A percentile compares a stretch with the other conserved stretches of the same genome.
These are phyloP conservation scores for Himalopsyche anomala DNA, from an alignment of 2,888 invertebrate species.

Conservation along the genomic window DNA sequence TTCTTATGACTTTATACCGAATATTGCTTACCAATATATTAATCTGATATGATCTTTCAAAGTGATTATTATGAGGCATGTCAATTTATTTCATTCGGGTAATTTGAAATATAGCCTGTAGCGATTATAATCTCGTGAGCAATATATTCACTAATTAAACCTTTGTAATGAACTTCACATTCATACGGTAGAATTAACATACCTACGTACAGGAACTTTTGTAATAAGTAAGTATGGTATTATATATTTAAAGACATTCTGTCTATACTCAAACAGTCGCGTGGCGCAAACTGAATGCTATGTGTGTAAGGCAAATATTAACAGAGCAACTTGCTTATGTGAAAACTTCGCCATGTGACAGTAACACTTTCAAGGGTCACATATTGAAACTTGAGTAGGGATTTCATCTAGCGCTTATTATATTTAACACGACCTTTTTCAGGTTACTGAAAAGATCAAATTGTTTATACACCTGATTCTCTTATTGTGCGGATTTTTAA, in stretches of 20 bases:
- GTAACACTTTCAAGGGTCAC: neutral
- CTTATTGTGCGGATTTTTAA: no score
- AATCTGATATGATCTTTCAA: no score
- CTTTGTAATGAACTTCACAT: constrained; percentile 6
- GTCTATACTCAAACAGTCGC: constrained; percentile 16
- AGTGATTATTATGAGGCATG: no score
- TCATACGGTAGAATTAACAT: neutral
- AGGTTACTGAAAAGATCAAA: no score
- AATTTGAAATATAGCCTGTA: neutral
- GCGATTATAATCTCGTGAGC: neutral
- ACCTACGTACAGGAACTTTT: neutral
- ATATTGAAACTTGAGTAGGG: neutral
- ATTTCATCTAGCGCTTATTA: neutral
- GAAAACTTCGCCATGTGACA: constrained; percentile 8
- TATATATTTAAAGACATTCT: neutral
- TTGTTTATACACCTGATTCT: no score
- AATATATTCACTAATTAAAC: constrained; percentile 7
- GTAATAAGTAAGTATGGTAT: neutral
- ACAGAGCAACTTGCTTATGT: constrained; percentile 24
- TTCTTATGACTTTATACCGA: no score
- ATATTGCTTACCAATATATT: no score
- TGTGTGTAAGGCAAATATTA: neutral
- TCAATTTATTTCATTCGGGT: neutral
- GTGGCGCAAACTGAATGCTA: neutral
- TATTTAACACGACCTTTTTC: no score